phyloP scores from a whole-genome alignment of 2,113 vertebrate genomes.

The Pachypanchax playfairii region DNA sequence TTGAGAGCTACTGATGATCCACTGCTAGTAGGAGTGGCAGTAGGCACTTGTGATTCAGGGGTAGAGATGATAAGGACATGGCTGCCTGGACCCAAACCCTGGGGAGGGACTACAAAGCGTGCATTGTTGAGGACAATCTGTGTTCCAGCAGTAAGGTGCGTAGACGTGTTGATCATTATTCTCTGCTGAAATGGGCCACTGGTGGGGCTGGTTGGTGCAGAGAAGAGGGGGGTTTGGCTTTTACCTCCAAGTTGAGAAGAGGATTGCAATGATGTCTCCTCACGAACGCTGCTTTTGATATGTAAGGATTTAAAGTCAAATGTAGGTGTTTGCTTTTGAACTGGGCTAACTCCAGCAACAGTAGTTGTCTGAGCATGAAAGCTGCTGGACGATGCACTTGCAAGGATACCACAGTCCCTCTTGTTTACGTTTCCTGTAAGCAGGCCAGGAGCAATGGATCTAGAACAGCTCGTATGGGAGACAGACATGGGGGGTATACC shows the following conservation, averaged over 20 bases:
- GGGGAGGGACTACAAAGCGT: conserved; percentile 91
- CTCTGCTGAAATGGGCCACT: conserved; percentile 85
- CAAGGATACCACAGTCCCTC: conserved; percentile 26
- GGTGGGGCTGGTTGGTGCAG: conserved; percentile 47
- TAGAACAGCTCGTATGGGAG: conserved; percentile 30
- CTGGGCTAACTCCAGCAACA: conserved; percentile 32
- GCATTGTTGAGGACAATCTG: conserved; percentile 93
- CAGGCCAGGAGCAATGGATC: conserved; percentile 19
- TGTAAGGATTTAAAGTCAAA: conserved; percentile 27
- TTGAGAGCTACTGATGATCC: conserved; percentile 35
- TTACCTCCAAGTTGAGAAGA: conserved; percentile 34
- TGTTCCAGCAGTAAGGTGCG: conserved; percentile 90
- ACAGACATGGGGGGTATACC: conserved; percentile 32
- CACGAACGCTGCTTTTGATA: conserved; percentile 14
- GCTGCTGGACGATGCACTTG: conserved; percentile 15
- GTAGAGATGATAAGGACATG: conserved; percentile 90
- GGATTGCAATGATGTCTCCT: conserved; percentile 13
- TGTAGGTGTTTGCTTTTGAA: conserved; percentile 41
- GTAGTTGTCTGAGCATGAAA: conserved; percentile 41
- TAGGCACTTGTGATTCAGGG: conserved; percentile 73
- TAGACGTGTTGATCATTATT: conserved; percentile 91
- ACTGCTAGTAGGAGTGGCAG: conserved; percentile 27
- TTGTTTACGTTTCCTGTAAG: conserved; percentile 27
- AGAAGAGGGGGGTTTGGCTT: conserved; percentile 25
- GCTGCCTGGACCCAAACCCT: conserved; percentile 91